Evolutionary conservation across 2,888 invertebrate genomes (phyloP).

Genomic region (Ectemnius lituratus): DNA sequence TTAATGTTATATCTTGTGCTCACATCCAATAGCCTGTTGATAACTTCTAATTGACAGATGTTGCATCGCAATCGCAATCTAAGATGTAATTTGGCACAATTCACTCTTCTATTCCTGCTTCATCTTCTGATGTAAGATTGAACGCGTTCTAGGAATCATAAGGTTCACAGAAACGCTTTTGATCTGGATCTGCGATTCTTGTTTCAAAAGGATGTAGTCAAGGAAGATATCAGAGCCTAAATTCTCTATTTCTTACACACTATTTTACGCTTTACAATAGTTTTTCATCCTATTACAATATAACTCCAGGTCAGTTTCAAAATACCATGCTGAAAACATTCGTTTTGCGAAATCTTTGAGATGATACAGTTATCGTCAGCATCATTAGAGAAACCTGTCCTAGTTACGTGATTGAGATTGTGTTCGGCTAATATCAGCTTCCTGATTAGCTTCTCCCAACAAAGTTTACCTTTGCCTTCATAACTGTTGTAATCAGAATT

Average conservation of each 20-base stretch:
- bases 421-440: slow-evolving; percentile 11
- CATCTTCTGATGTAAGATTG: neutral
- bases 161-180: no score
- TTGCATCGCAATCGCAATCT: slow-evolving; percentile 21
- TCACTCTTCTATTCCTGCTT: slow-evolving; percentile 16
- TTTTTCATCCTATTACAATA: neutral
- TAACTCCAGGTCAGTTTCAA: neutral
- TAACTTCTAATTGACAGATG: slow-evolving; percentile 29
- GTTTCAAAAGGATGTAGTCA: neutral
- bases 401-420: neutral
- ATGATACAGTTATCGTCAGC: no score
- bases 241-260: slow-evolving; percentile 20
- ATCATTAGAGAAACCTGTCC: no score
- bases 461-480: no score
- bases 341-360: no score
- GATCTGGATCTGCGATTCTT: neutral
- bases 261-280: slow-evolving; percentile 1
- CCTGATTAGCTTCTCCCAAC: neutral
- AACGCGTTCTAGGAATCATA: no score
- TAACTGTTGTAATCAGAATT: no score
- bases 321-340: neutral
- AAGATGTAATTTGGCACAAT: slow-evolving; percentile 51
- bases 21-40: neutral
- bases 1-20: slow-evolving; percentile 6
- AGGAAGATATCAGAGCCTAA: slow-evolving; percentile 20